Conservation (phyloP, 2,888 invertebrate genomes). For the Drosophila limbata region DNA sequence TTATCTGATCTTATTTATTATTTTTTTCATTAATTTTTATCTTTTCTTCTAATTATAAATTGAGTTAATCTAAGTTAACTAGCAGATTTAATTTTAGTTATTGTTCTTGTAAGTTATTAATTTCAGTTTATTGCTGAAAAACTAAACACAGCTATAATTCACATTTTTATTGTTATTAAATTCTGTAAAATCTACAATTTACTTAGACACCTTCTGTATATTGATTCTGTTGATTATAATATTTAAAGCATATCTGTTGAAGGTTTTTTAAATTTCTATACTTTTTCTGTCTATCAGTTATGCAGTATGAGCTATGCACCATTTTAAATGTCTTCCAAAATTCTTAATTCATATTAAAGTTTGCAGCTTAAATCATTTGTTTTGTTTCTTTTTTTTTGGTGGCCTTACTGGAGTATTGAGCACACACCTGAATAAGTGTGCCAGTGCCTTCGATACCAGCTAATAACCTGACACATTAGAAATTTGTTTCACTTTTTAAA, state of each 20-base stretch:
- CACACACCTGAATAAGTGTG: conserved; percentile 37
- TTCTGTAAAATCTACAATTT: no score
- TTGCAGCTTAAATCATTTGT: conserved; percentile 39
- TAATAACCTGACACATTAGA: conserved; percentile 74
- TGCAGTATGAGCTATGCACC: not conserved
- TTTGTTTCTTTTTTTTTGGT: conserved; percentile 5
- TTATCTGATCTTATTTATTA: no score
- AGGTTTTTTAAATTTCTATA: no score
- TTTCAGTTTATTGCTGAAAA: not conserved
- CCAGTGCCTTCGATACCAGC: conserved; percentile 63
- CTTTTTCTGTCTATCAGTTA: not conserved
- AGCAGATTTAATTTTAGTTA: not conserved
- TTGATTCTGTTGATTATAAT: not conserved
- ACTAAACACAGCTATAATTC: not conserved
- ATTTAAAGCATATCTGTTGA: not conserved
- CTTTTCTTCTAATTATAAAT: not conserved
- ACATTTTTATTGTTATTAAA: no score
- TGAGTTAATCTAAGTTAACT: not conserved
- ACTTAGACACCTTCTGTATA: no score
- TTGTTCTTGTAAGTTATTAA: not conserved
- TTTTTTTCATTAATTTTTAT: no score
- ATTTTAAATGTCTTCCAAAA: not conserved
- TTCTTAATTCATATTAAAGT: conserved; percentile 4
- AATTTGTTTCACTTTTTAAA: conserved; percentile 80
- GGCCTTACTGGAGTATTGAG: conserved; percentile 35